These are phyloP conservation scores for Diaprepes abbreviatus DNA, from an alignment of 2,888 invertebrate genomes.

Conservation along the genomic window DNA sequence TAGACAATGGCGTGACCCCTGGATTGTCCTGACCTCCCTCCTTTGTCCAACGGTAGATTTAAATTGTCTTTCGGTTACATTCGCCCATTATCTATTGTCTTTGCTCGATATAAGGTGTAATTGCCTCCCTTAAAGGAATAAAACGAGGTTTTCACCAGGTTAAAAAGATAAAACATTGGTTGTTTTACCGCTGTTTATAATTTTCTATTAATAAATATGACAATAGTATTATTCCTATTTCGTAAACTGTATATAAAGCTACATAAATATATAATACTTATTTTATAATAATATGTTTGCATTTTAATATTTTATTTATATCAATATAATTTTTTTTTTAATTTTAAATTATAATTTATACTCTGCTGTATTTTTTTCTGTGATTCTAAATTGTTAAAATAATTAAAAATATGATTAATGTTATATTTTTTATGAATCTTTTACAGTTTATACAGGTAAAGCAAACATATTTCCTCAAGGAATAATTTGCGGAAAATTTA, in stretches of 20 bases:
- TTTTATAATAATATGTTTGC: too few relatives aligned
- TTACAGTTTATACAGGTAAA: background rate
- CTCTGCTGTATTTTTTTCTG: too few relatives aligned
- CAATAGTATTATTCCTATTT: too few relatives aligned
- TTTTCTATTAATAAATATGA: too few relatives aligned
- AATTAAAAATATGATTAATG: too few relatives aligned
- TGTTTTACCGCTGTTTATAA: too few relatives aligned
- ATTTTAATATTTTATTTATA: too few relatives aligned
- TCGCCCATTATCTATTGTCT: conserved; percentile 63
- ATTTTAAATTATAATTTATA: too few relatives aligned
- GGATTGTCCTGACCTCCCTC: conserved; percentile 61
- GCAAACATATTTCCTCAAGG: background rate
- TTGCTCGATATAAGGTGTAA: conserved; percentile 43
- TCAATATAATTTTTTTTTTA: too few relatives aligned
- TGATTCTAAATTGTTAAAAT: too few relatives aligned
- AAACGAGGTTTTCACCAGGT: background rate
- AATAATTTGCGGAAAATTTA: conserved; percentile 21
- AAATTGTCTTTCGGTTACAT: conserved; percentile 65
- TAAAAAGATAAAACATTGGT: conserved; percentile 1
- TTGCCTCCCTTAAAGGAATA: conserved; percentile 12
- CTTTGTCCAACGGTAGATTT: conserved; percentile 64
- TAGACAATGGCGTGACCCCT: conserved; percentile 67
- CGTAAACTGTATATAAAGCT: too few relatives aligned
- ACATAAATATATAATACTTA: too few relatives aligned
- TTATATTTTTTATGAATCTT: background rate